A percentile compares a stretch with the other conserved stretches of the same genome.
phyloP scores from a whole-genome alignment of 2,113 vertebrate species.

The Lepisosteus osseus region DNA sequence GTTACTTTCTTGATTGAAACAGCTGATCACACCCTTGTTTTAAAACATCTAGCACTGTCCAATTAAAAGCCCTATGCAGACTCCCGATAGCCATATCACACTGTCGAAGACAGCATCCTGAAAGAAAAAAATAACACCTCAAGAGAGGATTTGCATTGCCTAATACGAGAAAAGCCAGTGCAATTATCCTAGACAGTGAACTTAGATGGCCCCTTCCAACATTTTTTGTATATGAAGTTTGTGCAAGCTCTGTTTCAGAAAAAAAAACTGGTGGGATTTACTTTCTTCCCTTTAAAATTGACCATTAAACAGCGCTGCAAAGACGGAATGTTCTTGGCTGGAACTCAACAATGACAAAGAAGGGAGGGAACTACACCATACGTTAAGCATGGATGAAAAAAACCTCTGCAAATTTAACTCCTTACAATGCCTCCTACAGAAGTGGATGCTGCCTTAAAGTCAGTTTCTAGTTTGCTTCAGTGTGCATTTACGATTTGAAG shows the following conservation, averaged over 20 bases:
- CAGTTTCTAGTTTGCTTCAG: too few relatives aligned
- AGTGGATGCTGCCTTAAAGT: background rate
- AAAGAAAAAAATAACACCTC: too few relatives aligned
- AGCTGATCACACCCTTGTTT: too few relatives aligned
- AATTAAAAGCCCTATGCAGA: too few relatives aligned
- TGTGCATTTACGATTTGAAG: too few relatives aligned
- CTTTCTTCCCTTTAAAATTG: slow-evolving; percentile 52
- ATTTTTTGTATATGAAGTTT: slow-evolving; percentile 43
- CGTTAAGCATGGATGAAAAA: slow-evolving; percentile 36
- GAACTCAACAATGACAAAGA: slow-evolving; percentile 65
- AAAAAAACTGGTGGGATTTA: slow-evolving; percentile 52
- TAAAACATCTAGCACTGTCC: too few relatives aligned
- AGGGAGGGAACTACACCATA: slow-evolving; percentile 57
- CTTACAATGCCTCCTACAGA: slow-evolving; percentile 18
- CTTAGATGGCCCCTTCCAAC: slow-evolving; percentile 52
- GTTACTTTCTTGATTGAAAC: too few relatives aligned
- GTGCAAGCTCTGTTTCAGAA: slow-evolving; percentile 38
- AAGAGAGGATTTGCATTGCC: background rate
- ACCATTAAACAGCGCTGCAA: slow-evolving; percentile 61
- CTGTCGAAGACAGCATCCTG: too few relatives aligned
- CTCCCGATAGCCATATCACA: too few relatives aligned
- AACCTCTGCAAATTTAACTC: slow-evolving; percentile 30
- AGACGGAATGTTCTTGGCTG: slow-evolving; percentile 72
- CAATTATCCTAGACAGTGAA: slow-evolving; percentile 42
- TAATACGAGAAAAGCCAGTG: background rate